Conservation (phyloP, 2,888 invertebrate species). For the Lithophane socia region DNA sequence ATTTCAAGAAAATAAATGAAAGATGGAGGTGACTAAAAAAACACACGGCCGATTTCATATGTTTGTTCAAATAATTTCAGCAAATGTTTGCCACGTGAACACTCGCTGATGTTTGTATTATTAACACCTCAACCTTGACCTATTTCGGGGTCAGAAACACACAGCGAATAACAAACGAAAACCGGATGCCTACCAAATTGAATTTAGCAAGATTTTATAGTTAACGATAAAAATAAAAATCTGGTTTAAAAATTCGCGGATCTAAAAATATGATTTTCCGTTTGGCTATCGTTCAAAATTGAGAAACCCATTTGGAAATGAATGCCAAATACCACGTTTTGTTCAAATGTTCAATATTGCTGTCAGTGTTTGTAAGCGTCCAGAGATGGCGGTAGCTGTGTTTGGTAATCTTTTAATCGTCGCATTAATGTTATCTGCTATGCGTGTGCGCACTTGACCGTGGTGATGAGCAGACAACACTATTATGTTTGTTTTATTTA, state of each 20-base stretch:
- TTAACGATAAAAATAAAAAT: slow-evolving; percentile 7
- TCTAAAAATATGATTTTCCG: slow-evolving; percentile 47
- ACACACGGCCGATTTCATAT: slow-evolving; percentile 4
- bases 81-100: slow-evolving; percentile 40
- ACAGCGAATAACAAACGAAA: slow-evolving; percentile 21
- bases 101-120: slow-evolving; percentile 26
- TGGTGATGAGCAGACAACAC: background rate
- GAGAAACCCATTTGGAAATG: slow-evolving; percentile 29
- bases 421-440: background rate
- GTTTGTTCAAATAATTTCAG: slow-evolving; percentile 31
- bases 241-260: slow-evolving; percentile 7
- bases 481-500: slow-evolving; percentile 5
- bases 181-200: background rate
- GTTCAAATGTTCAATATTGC: slow-evolving; percentile 20
- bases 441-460: slow-evolving; percentile 7
- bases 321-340: slow-evolving; percentile 39
- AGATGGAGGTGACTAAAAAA: slow-evolving; percentile 2
- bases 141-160: slow-evolving; percentile 49
- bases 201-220: slow-evolving; percentile 20
- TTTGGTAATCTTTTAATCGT: background rate
- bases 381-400: slow-evolving; percentile 26
- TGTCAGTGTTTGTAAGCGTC: background rate
- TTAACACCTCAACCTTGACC: slow-evolving; percentile 49
- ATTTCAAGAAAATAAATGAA: background rate
- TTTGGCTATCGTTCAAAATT: slow-evolving; percentile 60